Evolutionary conservation across 2,113 vertebrate genomes (phyloP).

Genomic region (Cyphomyrus discorhynchus): DNA sequence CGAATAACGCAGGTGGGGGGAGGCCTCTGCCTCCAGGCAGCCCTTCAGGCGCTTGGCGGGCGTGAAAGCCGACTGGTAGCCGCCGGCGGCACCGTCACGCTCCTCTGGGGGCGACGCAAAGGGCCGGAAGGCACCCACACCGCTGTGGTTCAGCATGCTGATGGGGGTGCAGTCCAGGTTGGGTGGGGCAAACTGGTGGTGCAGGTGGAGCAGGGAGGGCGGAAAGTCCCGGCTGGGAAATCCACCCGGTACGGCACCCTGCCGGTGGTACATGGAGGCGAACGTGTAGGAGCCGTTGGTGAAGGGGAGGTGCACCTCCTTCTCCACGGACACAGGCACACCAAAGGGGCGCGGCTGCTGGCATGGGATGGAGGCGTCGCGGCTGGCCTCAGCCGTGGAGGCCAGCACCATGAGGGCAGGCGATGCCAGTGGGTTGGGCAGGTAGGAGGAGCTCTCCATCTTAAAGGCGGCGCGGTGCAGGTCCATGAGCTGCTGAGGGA

Average conservation of each 20-base stretch:
- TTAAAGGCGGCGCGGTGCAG: conserved; percentile 98
- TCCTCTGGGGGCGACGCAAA: conserved; percentile 90
- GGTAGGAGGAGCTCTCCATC: conserved; percentile 99
- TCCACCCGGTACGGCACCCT: conserved; percentile 86
- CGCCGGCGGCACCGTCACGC: conserved; percentile 85
- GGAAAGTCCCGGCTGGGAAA: conserved; percentile 97
- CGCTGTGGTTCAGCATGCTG: conserved; percentile 97
- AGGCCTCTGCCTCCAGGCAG: conserved; percentile 88
- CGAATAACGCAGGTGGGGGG: conserved; percentile 95
- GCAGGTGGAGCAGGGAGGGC: conserved; percentile 91
- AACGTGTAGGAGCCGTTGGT: conserved; percentile 98
- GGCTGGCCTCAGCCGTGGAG: conserved; percentile 92
- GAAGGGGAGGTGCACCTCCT: conserved; percentile 96
- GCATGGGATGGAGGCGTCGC: conserved; percentile 92
- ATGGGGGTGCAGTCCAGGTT: conserved; percentile 97
- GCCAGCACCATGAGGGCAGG: conserved; percentile 98
- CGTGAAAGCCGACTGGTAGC: conserved; percentile 96
- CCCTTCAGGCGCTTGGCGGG: conserved; percentile 97
- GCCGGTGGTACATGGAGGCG: conserved; percentile 97
- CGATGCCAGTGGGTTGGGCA: conserved; percentile 94
- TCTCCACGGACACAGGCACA: conserved; percentile 92
- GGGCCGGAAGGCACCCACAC: conserved; percentile 93
- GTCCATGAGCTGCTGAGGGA: conserved; percentile 76
- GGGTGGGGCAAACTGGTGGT: conserved; percentile 96
- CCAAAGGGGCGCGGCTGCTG: conserved; percentile 94